Conservation (phyloP, 2,888 invertebrate genomes). For the Cyaniris semiargus region DNA sequence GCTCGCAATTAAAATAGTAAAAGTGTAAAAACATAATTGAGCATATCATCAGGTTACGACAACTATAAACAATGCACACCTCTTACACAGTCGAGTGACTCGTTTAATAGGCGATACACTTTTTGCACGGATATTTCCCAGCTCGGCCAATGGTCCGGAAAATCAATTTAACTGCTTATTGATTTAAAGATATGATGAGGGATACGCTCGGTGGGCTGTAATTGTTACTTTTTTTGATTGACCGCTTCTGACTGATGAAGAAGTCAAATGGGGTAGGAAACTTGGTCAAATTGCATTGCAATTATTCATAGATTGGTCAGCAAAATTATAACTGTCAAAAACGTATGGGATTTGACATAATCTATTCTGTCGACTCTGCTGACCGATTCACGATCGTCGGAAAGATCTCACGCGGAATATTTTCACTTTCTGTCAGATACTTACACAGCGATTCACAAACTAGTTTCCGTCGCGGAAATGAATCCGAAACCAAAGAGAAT, state of each 20-base stretch:
- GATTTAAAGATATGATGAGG: slow-evolving; percentile 18
- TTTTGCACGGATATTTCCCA: slow-evolving; percentile 47
- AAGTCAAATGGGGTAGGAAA: neutral
- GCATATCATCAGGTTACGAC: slow-evolving; percentile 29
- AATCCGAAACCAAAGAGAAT: no score
- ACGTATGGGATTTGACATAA: no score
- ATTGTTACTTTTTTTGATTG: neutral
- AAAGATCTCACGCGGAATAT: no score
- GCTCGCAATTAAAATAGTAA: slow-evolving; percentile 17
- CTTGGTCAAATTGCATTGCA: no score
- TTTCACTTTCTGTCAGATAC: no score
- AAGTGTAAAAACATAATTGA: slow-evolving; percentile 29
- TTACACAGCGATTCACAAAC: no score
- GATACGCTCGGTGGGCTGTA: slow-evolving; percentile 22
- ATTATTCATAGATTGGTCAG: no score
- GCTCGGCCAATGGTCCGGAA: slow-evolving; percentile 53
- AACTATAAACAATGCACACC: slow-evolving; percentile 35
- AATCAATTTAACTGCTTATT: slow-evolving; percentile 45
- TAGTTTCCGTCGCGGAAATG: no score
- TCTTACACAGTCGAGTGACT: slow-evolving; percentile 51
- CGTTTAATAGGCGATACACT: slow-evolving; percentile 50
- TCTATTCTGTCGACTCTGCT: no score
- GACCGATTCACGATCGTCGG: no score
- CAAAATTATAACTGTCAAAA: no score
- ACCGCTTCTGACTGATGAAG: neutral